Evolutionary conservation across 2,797 vertebrate genomes (phyloP).

Genomic region (Lithobates pipiens): DNA sequence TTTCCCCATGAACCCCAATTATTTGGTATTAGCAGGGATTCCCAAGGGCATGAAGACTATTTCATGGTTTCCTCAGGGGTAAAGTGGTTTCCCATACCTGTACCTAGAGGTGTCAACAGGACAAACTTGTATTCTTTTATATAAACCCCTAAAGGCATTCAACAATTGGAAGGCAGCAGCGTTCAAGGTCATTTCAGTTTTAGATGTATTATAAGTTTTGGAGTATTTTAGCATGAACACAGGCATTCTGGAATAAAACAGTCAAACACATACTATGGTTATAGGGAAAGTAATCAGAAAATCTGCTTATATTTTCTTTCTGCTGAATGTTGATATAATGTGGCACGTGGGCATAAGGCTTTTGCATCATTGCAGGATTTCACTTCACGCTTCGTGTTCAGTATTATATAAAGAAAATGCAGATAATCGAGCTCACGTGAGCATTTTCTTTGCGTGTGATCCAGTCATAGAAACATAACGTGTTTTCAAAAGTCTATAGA

Average conservation of each 20-base stretch:
- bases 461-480: background rate
- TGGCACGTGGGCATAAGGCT: background rate
- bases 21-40: too few relatives aligned
- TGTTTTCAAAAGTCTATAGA: background rate
- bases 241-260: background rate
- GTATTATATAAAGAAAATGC: background rate
- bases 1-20: too few relatives aligned
- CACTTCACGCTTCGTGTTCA: background rate
- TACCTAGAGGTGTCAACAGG: background rate
- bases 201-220: background rate
- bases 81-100: too few relatives aligned
- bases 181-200: slow-evolving; percentile 48
- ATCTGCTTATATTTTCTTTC: background rate
- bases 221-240: background rate
- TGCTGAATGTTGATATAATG: slow-evolving; percentile 5
- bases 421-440: background rate
- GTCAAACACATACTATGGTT: background rate
- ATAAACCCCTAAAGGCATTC: background rate
- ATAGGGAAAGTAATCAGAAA: background rate
- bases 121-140: background rate
- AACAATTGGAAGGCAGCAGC: slow-evolving; percentile 26
- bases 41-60: too few relatives aligned
- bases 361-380: slow-evolving; percentile 29
- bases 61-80: too few relatives aligned
- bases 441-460: background rate